These are phyloP conservation scores for Clupea harengus DNA, from an alignment of 2,113 vertebrate genomes.

Conservation along the genomic window DNA sequence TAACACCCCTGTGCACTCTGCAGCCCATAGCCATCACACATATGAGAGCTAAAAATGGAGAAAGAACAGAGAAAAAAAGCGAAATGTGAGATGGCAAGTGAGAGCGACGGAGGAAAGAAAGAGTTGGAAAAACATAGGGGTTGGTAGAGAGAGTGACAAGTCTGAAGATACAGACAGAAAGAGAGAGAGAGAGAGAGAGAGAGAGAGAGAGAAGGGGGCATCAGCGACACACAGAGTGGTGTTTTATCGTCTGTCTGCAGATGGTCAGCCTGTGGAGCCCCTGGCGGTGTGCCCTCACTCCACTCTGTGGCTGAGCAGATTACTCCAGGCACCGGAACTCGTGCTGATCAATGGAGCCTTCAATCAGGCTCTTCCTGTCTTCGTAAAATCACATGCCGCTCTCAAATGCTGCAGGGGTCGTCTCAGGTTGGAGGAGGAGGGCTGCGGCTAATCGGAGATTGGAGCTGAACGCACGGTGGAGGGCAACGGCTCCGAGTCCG, in stretches of 20 bases:
- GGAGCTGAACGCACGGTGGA: neutral
- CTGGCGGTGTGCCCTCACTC: slow-evolving; percentile 52
- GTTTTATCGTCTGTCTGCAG: slow-evolving; percentile 51
- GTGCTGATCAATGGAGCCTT: slow-evolving; percentile 39
- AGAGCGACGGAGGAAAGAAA: neutral
- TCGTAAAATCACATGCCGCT: neutral
- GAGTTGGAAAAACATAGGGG: neutral
- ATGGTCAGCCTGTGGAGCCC: slow-evolving; percentile 49
- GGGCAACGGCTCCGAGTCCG: neutral
- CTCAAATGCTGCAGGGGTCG: neutral
- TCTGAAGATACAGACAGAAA: neutral
- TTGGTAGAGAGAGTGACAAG: neutral
- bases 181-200: neutral
- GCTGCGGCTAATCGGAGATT: neutral
- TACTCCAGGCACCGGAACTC: slow-evolving; percentile 39
- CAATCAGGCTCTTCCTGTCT: slow-evolving; percentile 37
- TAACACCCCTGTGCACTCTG: neutral
- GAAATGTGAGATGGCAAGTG: neutral
- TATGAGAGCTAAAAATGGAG: neutral
- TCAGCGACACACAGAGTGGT: neutral
- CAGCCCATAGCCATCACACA: neutral
- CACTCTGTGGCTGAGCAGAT: slow-evolving; percentile 47
- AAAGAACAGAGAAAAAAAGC: neutral
- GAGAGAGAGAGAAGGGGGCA: neutral
- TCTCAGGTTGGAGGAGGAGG: neutral